Base-by-base conservation (phyloP, 2,113 vertebrate species). In the Myotis yumanensis region DNA sequence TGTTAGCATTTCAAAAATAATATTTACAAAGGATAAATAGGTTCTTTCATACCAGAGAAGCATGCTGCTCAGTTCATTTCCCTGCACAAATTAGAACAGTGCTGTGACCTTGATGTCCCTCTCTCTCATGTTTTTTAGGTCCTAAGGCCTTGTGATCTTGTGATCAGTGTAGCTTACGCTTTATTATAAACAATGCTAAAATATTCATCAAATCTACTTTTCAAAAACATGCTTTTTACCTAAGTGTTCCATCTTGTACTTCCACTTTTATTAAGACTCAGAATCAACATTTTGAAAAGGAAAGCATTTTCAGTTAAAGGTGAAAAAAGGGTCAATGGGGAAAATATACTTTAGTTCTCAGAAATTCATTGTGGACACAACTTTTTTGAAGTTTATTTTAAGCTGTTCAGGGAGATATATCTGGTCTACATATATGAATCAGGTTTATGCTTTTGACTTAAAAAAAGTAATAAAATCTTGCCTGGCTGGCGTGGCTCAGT, bases 1-100 rank as follows among this genome's bases (percentile, higher is more conserved):
- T 86, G 86, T 48, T 85, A 35, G 30, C 20, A 95, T 90, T 91
- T 94, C 40, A 68, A 84, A 89, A 94, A 89, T 62, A 95, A 90
- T 77, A 88, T 82, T 88, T 88, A 54, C 35, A 80, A 52, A 52
- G 12, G 66, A 37, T 69, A 48, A 86, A 76, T 48, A 66, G 28
- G 86, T 48, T 89, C 11, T 75, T 84, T 90, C 43, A 23, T 15
- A n/a, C 59, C 18, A 92, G 5, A 79, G 40, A 83, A 84, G 28
- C 22, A 52, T 3, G 2, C 43, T 30, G 9, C 76, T 72, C 12
- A 7, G 16, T 84, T 40, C 22, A 7, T 84, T 79, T 73, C 64
- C 30, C 10, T 71, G 18, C 16, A 30, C 28, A 68, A 62, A 40
- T 79, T 18, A 46, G 48, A 57, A 14, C 11, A 37, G 28, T 10